These are phyloP conservation scores for Temnothorax rugatulus DNA, from an alignment of 2,888 invertebrate species.

Conservation along the genomic window DNA sequence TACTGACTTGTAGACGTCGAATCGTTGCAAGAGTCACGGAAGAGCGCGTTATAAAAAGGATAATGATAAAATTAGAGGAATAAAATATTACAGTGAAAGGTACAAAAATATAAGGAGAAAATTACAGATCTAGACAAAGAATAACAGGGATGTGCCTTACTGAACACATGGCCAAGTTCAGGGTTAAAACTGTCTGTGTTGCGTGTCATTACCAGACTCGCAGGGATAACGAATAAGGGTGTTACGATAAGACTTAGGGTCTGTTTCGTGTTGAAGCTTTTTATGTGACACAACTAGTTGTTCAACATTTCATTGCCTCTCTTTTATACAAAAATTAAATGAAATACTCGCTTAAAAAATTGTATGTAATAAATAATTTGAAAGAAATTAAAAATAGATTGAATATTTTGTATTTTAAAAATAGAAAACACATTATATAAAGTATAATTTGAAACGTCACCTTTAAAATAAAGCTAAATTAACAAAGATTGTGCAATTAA, in stretches of 20 bases:
- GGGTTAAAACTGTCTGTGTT: constrained; percentile 39
- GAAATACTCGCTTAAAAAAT: not conserved
- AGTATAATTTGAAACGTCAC: not conserved
- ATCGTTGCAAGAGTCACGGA: constrained; percentile 58
- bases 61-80: not conserved
- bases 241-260: constrained; percentile 23
- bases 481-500: not conserved
- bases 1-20: constrained; percentile 14
- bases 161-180: constrained; percentile 46
- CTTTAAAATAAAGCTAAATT: constrained; percentile 3
- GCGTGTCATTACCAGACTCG: constrained; percentile 46
- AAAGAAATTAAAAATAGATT: constrained; percentile 7
- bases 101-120: constrained; percentile 6
- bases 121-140: constrained; percentile 25
- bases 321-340: not conserved
- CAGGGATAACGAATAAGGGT: constrained; percentile 35
- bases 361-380: not conserved
- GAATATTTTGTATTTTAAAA: not conserved
- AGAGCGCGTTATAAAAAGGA: constrained; percentile 21
- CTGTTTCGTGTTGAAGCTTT: constrained; percentile 23
- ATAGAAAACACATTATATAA: not conserved
- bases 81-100: constrained; percentile 1
- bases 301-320: not conserved
- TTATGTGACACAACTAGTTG: not conserved
- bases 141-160: constrained; percentile 13